phyloP scores from a whole-genome alignment of 2,797 vertebrate genomes.

The Nyctalus aviator region DNA sequence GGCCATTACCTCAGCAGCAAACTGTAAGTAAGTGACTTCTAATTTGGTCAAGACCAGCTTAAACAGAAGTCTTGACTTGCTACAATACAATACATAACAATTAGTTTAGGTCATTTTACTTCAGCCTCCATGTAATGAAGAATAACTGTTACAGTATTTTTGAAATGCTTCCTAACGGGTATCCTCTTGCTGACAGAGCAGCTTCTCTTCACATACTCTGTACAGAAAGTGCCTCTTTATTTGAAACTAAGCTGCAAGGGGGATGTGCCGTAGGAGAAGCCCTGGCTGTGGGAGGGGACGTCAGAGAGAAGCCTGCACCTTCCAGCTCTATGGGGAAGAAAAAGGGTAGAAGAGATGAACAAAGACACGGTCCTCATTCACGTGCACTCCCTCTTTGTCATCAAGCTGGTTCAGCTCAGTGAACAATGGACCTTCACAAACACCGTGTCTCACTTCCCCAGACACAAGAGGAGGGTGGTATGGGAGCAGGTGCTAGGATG shows the following conservation, averaged over 20 bases:
- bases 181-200: neutral
- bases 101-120: neutral
- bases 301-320: neutral
- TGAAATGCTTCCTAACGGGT: conserved; percentile 11
- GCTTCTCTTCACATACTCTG: neutral
- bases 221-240: neutral
- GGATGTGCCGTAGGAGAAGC: neutral
- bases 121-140: neutral
- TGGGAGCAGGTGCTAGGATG: neutral
- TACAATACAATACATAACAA: neutral
- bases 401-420: neutral
- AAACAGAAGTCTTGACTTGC: neutral
- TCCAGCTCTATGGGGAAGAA: neutral
- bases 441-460: neutral
- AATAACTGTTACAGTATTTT: neutral
- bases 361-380: neutral
- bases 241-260: neutral
- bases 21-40: neutral
- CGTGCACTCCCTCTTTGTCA: neutral
- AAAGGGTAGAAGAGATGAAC: neutral
- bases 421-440: neutral
- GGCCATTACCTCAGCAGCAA: neutral
- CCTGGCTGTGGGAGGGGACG: neutral
- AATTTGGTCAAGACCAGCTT: conserved; percentile 23
- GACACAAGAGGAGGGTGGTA: neutral